Percentiles rank a stretch among this genome's conserved stretches.
These are phyloP conservation scores for Cladopsammia gracilis DNA, from an alignment of 64 coral and sea anemone species.

Conservation along the genomic window DNA sequence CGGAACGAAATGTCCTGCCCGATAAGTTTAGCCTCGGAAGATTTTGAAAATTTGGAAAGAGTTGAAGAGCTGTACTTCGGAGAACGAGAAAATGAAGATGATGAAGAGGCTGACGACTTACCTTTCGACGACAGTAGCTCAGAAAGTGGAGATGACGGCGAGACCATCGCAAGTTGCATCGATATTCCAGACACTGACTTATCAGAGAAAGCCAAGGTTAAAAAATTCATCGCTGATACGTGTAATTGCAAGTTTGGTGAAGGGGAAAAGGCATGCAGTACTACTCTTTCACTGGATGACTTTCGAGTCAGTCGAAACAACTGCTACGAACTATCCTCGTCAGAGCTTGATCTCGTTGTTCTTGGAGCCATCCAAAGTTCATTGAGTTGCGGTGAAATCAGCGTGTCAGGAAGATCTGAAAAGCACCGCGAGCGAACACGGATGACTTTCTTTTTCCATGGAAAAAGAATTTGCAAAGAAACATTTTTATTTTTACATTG, in stretches of 20 bases:
- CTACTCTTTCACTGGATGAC: constrained; percentile 7
- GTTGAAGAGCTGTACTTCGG: not conserved
- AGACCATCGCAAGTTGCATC: not conserved
- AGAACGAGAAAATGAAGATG: constrained; percentile 7
- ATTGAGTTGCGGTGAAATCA: constrained; percentile 49
- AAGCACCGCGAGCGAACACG: constrained; percentile 33
- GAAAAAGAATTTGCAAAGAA: constrained; percentile 55
- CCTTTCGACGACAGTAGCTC: constrained; percentile 8
- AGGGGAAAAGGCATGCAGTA: not conserved
- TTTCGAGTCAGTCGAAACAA: constrained; percentile 14
- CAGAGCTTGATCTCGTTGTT: constrained; percentile 30
- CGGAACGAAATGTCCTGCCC: not conserved
- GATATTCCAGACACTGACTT: not conserved
- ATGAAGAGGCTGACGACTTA: constrained; percentile 20
- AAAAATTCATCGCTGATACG: not conserved
- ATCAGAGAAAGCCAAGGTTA: constrained; percentile 33
- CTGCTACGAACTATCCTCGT: not conserved
- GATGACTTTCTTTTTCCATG: constrained; percentile 56
- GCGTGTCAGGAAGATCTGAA: constrained; percentile 49
- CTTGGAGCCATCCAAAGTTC: constrained; percentile 49
- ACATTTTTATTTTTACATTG: constrained; percentile 57
- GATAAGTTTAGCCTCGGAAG: not conserved
- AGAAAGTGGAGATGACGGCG: constrained; percentile 2
- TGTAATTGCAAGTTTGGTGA: constrained; percentile 1
- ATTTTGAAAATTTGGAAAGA: not conserved